phyloP scores from a whole-genome alignment of 2,888 invertebrate species.

The Nezara viridula region DNA sequence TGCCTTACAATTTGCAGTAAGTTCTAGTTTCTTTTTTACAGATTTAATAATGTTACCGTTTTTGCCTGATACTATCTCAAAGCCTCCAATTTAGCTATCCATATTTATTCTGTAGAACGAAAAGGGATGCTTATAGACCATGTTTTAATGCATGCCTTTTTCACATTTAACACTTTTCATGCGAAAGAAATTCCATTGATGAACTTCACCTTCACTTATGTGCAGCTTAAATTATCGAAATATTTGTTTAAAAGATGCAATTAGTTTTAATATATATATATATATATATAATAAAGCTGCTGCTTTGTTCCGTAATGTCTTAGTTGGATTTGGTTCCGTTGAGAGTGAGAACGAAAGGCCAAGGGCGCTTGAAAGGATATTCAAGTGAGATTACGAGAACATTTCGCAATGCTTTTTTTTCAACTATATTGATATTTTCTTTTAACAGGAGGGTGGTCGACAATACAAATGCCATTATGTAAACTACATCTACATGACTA shows the following conservation, averaged over 20 bases:
- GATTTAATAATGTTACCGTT: too few species aligned
- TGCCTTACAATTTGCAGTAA: too few species aligned
- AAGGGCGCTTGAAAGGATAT: constrained; percentile 16
- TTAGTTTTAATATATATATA: neutral
- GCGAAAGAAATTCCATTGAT: too few species aligned
- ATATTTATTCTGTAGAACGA: neutral
- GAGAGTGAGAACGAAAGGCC: neutral
- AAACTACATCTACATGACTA: neutral
- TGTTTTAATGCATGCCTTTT: too few species aligned
- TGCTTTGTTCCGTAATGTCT: neutral
- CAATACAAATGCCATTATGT: neutral
- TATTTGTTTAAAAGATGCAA: neutral
- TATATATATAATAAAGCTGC: neutral
- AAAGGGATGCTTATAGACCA: neutral
- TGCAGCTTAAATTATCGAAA: neutral
- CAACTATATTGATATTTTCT: neutral
- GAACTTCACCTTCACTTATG: neutral
- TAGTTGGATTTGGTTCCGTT: neutral
- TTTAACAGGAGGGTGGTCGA: neutral
- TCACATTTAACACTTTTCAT: neutral
- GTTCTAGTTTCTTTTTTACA: too few species aligned
- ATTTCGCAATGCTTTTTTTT: neutral
- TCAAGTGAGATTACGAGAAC: neutral
- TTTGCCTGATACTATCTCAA: neutral
- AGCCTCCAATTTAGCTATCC: neutral